phyloP scores from a whole-genome alignment of 2,888 invertebrate genomes.

The Prosopocoilus inquinatus region DNA sequence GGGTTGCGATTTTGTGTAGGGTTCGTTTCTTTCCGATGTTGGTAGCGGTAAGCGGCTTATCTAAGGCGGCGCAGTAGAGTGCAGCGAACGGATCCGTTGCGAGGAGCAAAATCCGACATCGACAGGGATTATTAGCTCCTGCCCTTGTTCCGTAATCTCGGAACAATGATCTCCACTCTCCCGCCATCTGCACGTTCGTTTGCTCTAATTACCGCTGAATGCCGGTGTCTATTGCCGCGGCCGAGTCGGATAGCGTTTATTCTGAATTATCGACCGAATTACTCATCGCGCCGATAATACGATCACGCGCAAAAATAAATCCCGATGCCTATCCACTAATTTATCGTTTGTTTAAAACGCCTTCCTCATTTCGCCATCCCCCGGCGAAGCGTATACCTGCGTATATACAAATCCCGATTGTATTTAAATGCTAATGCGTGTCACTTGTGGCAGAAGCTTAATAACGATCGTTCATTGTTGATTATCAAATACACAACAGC shows the following conservation, averaged over 20 bases:
- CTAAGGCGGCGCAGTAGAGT: constrained; percentile 34
- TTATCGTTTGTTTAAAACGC: neutral
- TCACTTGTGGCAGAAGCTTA: too few species aligned
- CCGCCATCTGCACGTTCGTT: constrained; percentile 23
- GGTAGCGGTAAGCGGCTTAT: constrained; percentile 35
- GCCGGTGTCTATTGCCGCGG: neutral
- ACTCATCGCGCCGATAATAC: neutral
- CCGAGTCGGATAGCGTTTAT: neutral
- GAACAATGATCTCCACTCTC: constrained; percentile 28
- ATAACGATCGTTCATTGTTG: too few species aligned
- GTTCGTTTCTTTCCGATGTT: constrained; percentile 16
- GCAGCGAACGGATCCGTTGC: constrained; percentile 33
- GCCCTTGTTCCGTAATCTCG: constrained; percentile 29
- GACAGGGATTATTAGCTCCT: constrained; percentile 43
- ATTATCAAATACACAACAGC: too few species aligned
- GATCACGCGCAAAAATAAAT: neutral
- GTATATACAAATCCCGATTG: neutral
- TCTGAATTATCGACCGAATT: neutral
- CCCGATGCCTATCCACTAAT: neutral
- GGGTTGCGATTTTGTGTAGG: constrained; percentile 17
- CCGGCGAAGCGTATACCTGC: neutral
- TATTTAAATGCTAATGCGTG: too few species aligned
- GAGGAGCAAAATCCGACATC: constrained; percentile 40
- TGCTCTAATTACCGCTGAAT: constrained; percentile 25
- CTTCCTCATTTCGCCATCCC: neutral